Base-by-base conservation (phyloP, 2,113 vertebrate species). In the Pampusana beccarii region DNA sequence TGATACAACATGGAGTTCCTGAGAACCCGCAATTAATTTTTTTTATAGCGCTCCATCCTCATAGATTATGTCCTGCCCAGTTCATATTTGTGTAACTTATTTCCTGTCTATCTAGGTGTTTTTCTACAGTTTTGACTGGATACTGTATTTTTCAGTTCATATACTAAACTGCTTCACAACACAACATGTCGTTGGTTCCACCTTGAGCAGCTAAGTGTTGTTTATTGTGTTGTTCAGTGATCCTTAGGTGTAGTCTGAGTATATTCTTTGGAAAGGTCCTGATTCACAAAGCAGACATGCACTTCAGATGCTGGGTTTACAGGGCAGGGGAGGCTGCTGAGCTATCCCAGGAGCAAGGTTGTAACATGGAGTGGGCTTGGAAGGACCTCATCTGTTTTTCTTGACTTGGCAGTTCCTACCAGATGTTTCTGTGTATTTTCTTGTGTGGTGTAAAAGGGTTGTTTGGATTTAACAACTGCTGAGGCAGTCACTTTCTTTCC, bases 271-370 rank as follows among this genome's bases (percentile, higher is more conserved):
- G 19, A 58, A 66, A 88, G 28, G 14, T 50, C 40, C 61, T n/a
- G n/a, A 51, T 25, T 56, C 44, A 23, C 28, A 51, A 77, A 57
- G 25, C 15, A 25, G 16, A n/a, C 0, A 0, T 24, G 14, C 4
- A 2, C 14, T 44, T 31, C 10, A 67, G 24, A 26, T 69, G 16
- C 17, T 69, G 20, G 8, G 21, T 26, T 81, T 38, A 58, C 3
- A 3, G 50, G 60, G 28, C 40, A 60, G 64, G 51, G 38, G 46
- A 70, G 16, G 15, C 29, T 60, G 42, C 62, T 75, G 34, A 29
- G 16, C 9, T 64, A 16, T 40, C 36, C 34, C 0, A 0, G 42
- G 75, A 74, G 11, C 26, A 66, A 88, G 3, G 14, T 7, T 51
- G 21, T 72, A 36, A n/a, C 46, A 6, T 48, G 23, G 19, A 5